Conservation (phyloP, 2,113 vertebrate species). For the Carassius auratus region DNA sequence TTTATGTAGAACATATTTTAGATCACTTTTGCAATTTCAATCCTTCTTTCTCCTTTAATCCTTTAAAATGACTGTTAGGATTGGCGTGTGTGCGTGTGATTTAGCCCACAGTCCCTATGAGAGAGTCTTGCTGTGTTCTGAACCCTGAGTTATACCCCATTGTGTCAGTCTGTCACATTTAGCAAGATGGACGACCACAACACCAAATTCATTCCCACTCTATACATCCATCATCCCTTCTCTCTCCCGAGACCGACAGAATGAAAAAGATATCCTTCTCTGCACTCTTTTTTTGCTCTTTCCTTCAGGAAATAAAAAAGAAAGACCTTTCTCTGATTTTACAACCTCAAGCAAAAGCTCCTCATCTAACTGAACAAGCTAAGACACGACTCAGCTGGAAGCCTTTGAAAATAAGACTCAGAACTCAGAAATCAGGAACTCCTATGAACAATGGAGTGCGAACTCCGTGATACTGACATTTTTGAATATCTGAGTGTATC, state of each 20-base stretch:
- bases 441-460: not conserved
- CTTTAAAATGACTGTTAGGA: conserved; percentile 11
- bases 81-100: conserved; percentile 7
- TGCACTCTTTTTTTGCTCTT: conserved; percentile 29
- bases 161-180: conserved; percentile 63
- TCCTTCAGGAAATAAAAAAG: conserved; percentile 28
- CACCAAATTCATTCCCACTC: conserved; percentile 65
- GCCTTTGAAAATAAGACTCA: not conserved
- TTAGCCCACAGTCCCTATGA: not conserved
- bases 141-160: conserved; percentile 63
- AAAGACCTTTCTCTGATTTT: conserved; percentile 11
- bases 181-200: conserved; percentile 66
- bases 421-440: not conserved
- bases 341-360: conserved; percentile 16
- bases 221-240: conserved; percentile 68
- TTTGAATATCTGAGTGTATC: conserved; percentile 10
- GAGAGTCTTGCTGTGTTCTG: conserved; percentile 17
- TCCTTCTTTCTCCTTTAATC: not conserved
- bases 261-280: conserved; percentile 53
- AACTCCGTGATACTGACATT: not conserved
- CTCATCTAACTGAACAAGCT: conserved; percentile 17
- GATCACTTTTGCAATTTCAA: not conserved
- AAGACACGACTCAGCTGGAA: conserved; percentile 5
- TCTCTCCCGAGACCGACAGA: conserved; percentile 47
- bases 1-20: no score